Conservation (phyloP, 2,797 vertebrate species). For the Sciurus vulgaris region DNA sequence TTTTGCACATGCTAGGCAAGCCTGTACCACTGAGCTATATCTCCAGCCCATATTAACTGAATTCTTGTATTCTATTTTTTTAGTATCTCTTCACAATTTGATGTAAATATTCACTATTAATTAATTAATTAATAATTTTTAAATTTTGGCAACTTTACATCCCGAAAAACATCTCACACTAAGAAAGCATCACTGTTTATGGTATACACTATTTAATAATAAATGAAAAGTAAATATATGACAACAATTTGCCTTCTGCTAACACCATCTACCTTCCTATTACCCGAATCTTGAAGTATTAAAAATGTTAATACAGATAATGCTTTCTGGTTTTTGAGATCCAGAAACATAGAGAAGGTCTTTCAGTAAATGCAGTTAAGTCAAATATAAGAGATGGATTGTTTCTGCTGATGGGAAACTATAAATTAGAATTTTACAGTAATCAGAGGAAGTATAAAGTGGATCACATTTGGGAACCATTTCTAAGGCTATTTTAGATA, state of each 20-base stretch:
- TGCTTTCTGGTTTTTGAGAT: background rate
- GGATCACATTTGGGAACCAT: background rate
- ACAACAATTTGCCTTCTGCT: background rate
- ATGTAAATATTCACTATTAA: background rate
- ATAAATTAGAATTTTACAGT: slow-evolving; percentile 1
- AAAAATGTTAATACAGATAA: background rate
- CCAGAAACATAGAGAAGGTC: background rate
- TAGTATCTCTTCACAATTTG: background rate
- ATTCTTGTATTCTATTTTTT: background rate
- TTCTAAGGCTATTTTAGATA: background rate
- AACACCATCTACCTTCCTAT: background rate
- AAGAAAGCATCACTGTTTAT: background rate
- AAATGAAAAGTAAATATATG: slow-evolving; percentile 21
- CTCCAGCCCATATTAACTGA: background rate
- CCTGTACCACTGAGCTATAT: no score
- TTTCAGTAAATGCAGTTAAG: background rate
- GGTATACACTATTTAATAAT: background rate
- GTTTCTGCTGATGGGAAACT: background rate
- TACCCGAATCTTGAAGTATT: background rate
- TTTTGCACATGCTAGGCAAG: no score
- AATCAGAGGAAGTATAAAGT: slow-evolving; percentile 2
- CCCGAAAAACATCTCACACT: background rate
- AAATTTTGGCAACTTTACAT: background rate
- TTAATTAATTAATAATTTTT: background rate
- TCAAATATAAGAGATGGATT: background rate